Percentiles rank a stretch among this genome's conserved stretches.
Evolutionary conservation across 2,888 invertebrate species (phyloP).

Genomic region (Odontothrips loti): DNA sequence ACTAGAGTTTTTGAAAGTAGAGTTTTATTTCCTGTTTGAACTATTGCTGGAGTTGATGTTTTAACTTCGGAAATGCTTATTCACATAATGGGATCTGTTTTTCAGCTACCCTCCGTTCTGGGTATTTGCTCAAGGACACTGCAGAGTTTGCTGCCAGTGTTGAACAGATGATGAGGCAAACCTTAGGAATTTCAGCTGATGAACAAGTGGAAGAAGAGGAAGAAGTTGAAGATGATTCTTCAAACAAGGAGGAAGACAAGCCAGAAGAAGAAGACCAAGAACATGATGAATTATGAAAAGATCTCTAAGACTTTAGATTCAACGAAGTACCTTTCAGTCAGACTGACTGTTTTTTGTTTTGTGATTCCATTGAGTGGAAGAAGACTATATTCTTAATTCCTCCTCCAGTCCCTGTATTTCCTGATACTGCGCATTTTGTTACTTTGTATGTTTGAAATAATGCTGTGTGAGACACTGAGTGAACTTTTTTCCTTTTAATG

Average conservation of each 20-base stretch:
- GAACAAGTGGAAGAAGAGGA: constrained; percentile 48
- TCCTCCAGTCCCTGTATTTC: background rate
- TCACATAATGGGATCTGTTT: constrained; percentile 39
- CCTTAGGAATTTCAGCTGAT: constrained; percentile 71
- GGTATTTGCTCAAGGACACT: constrained; percentile 85
- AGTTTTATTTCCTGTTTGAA: background rate
- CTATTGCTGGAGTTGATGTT: no score
- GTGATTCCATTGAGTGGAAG: background rate
- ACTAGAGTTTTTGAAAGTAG: background rate
- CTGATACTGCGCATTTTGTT: no score
- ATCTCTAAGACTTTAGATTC: background rate
- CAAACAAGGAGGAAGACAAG: constrained; percentile 27
- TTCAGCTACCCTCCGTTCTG: constrained; percentile 82
- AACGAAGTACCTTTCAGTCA: constrained; percentile 16
- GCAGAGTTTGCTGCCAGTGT: constrained; percentile 85
- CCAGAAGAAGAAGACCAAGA: constrained; percentile 34
- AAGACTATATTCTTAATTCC: background rate
- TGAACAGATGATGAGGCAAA: constrained; percentile 80
- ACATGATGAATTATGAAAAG: constrained; percentile 40
- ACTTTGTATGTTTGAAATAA: no score
- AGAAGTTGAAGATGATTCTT: background rate
- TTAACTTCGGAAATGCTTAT: no score
- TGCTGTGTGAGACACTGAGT: no score
- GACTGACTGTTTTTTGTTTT: background rate
- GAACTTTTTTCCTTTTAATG: no score